A percentile compares a stretch with the other conserved stretches of the same genome.
Evolutionary conservation across 1,140 invertebrate genomes (phyloP).

Genomic region (Anoplophora glabripennis): DNA sequence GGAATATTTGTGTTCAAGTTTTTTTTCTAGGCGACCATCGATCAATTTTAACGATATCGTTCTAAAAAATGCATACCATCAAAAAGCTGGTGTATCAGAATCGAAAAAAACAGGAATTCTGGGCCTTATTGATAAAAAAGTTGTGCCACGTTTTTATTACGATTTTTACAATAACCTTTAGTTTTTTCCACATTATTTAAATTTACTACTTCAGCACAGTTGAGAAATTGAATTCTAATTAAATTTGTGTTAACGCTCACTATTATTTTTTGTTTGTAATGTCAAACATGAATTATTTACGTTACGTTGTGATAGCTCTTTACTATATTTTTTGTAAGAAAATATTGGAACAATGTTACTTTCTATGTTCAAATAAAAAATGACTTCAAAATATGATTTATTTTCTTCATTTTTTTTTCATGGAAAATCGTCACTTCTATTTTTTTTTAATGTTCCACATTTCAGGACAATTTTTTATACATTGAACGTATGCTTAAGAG

Average conservation of each 20-base stretch:
- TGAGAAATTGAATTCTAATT: background rate
- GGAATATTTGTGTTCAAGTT: background rate
- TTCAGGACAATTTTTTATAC: background rate
- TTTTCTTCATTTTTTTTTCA: too few species aligned
- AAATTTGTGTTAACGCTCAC: background rate
- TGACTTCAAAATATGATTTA: too few species aligned
- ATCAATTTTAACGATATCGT: background rate
- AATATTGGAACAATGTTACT: background rate
- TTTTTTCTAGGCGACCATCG: background rate
- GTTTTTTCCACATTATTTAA: background rate
- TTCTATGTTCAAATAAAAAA: too few species aligned
- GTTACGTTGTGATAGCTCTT: background rate
- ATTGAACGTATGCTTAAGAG: background rate
- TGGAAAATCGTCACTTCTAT: background rate
- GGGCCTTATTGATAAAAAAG: background rate
- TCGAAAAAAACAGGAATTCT: constrained; percentile 4
- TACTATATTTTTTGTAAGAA: background rate
- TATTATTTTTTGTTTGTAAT: background rate
- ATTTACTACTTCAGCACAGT: background rate
- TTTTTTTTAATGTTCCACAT: background rate
- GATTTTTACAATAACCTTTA: background rate
- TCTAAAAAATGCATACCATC: background rate
- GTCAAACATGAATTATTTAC: background rate
- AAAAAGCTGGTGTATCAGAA: constrained; percentile 4
- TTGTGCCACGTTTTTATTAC: background rate